phyloP scores from a whole-genome alignment of 2,888 invertebrate species.

The Cantharis flavilabris region DNA sequence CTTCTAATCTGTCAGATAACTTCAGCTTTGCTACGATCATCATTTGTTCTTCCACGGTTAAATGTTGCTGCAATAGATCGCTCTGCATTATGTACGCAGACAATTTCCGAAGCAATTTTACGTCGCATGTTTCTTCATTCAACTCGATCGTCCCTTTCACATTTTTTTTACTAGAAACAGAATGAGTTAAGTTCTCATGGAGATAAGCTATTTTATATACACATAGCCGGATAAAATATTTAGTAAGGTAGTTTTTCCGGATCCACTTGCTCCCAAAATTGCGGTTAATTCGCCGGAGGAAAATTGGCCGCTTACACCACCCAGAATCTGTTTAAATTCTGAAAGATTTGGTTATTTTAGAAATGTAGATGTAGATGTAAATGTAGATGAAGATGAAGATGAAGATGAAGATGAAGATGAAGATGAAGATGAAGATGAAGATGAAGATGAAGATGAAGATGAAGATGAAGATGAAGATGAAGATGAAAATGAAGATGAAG shows the following conservation, averaged over 20 bases:
- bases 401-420: too few relatives aligned
- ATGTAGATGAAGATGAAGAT: too few relatives aligned
- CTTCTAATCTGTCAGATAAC: not conserved
- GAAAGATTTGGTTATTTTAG: too few relatives aligned
- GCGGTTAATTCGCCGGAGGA: conserved; percentile 68
- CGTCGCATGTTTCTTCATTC: not conserved
- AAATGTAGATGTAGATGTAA: too few relatives aligned
- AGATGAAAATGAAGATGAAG: too few relatives aligned
- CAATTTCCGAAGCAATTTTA: not conserved
- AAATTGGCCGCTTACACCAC: conserved; percentile 64
- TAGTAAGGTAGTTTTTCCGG: conserved; percentile 74
- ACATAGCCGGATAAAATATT: conserved; percentile 78
- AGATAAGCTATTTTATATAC: too few relatives aligned
- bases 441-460: too few relatives aligned
- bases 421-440: too few relatives aligned
- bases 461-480: too few relatives aligned
- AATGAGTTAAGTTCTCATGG: too few relatives aligned
- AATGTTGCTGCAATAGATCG: not conserved
- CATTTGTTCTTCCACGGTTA: not conserved
- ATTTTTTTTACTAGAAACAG: not conserved
- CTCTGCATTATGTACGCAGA: not conserved
- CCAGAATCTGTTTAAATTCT: conserved; percentile 58
- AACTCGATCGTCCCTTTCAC: not conserved
- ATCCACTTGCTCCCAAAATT: conserved; percentile 79
- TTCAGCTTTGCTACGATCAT: not conserved